phyloP scores from a whole-genome alignment of 1,140 invertebrate genomes.

The Antheraea pernyi region DNA sequence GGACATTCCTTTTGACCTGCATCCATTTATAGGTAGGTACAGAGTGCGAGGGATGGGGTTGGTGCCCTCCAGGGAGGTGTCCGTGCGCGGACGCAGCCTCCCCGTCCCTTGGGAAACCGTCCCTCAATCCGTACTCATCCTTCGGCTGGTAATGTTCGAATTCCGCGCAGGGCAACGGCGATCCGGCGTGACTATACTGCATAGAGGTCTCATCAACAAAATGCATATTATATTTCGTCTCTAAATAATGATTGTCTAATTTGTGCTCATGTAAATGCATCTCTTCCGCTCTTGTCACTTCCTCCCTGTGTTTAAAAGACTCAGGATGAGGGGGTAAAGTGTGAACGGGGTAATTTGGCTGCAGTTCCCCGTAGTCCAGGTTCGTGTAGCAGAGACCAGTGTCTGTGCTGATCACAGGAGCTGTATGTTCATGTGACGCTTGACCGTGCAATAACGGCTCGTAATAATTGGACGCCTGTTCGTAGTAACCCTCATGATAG shows the following conservation, averaged over 20 bases:
- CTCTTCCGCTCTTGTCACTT: slow-evolving; percentile 48
- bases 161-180: slow-evolving; percentile 74
- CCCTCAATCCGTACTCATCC: slow-evolving; percentile 68
- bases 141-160: slow-evolving; percentile 78
- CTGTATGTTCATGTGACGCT: slow-evolving; percentile 42
- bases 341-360: slow-evolving; percentile 54
- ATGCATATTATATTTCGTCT: slow-evolving; percentile 79
- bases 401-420: slow-evolving; percentile 88
- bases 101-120: slow-evolving; percentile 69
- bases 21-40: slow-evolving; percentile 98
- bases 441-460: slow-evolving; percentile 54
- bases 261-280: slow-evolving; percentile 68
- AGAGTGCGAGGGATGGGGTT: slow-evolving; percentile 52
- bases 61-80: slow-evolving; percentile 35
- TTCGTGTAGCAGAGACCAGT: slow-evolving; percentile 95
- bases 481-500: slow-evolving; percentile 66
- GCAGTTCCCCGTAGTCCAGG: slow-evolving; percentile 84
- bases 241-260: slow-evolving; percentile 74
- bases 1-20: slow-evolving; percentile 97
- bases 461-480: slow-evolving; percentile 58
- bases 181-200: slow-evolving; percentile 72
- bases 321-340: slow-evolving; percentile 52
- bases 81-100: slow-evolving; percentile 47
- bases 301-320: slow-evolving; percentile 57
- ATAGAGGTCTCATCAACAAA: slow-evolving; percentile 68